Percentiles rank a stretch among this genome's conserved stretches.
These are phyloP conservation scores for Adela reaumurella DNA, from an alignment of 2,888 invertebrate genomes.

Conservation along the genomic window DNA sequence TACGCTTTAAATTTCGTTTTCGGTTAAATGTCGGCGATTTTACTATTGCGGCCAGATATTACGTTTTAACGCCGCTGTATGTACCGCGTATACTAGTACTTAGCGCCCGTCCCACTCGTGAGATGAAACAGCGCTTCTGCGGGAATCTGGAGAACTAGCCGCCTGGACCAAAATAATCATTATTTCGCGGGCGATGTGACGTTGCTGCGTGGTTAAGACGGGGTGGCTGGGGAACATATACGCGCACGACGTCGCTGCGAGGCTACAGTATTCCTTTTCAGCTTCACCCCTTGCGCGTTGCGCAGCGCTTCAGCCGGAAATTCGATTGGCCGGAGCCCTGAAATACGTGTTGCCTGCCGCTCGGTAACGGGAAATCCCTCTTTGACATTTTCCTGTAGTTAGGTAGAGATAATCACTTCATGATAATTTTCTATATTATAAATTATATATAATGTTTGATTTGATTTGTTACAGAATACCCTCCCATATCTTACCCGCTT, in stretches of 20 bases:
- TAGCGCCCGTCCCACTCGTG: constrained; percentile 23
- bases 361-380: not conserved
- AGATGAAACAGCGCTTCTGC: constrained; percentile 29
- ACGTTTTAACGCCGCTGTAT: constrained; percentile 36
- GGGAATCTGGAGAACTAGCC: constrained; percentile 45
- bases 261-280: not conserved
- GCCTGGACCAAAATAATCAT: constrained; percentile 55
- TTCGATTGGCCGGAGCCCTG: not conserved
- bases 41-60: constrained; percentile 33
- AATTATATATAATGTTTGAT: too few relatives aligned
- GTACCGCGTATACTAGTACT: constrained; percentile 21
- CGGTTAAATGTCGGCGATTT: constrained; percentile 17
- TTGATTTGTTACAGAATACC: too few relatives aligned
- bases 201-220: constrained; percentile 22
- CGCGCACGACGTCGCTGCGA: constrained; percentile 20
- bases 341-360: not conserved
- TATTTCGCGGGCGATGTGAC: constrained; percentile 56
- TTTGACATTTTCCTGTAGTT: too few relatives aligned
- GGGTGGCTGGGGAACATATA: constrained; percentile 44
- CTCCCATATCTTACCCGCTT: constrained; percentile 18
- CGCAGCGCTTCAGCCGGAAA: not conserved
- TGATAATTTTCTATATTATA: too few relatives aligned
- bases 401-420: too few relatives aligned
- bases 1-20: not conserved
- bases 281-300: not conserved